Evolutionary conservation across 2,113 vertebrate species (phyloP), one percentile per base, ranked within the genome.

Genomic region (Sturnira hondurensis): DNA sequence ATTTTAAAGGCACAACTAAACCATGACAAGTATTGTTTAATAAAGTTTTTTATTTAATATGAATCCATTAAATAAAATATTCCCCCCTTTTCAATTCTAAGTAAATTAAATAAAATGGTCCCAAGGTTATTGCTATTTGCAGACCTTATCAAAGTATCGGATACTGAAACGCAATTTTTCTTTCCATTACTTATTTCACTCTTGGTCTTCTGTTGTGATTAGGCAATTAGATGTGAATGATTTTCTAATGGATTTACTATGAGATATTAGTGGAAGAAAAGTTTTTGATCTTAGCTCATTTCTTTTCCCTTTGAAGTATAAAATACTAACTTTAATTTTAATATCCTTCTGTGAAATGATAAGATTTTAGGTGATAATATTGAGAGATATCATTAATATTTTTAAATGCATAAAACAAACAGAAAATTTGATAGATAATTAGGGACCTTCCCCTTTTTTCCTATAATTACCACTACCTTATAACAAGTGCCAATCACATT

Each of bases 221-320:
- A 98, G 97, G 98, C 97, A 98, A 98, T 98, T 98, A 98, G 97
- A 98, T 98, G 98, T 83, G 97, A 98, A 97, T 97, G 95, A 81
- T 76, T 98, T 97, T 98, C 95, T 98, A 98, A 98, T 98, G 90
- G 97, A 96, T 99, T 98, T 98, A 97, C 92, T 97, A 96, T 89
- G 97, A 97, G 89, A 94, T 96, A 98, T 98, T 98, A 98, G 93
- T 95, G 98, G 96, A 98, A 95, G 96, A 98, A 98, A 97, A 96
- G 96, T 97, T 97, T 96, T 86, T 81, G 89, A 83, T 96, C 95
- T 84, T 97, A 93, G 92, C 91, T 93, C 71, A 82, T 96, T 97
- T 83, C 31, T 74, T 96, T 97, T 91, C 94, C 0, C 1, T 95
- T 97, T 85, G 89, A 96, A 97, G 84, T 80, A 43, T 83, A 96